phyloP scores from a whole-genome alignment of 2,888 invertebrate genomes.

The Herminia tarsipennalis region DNA sequence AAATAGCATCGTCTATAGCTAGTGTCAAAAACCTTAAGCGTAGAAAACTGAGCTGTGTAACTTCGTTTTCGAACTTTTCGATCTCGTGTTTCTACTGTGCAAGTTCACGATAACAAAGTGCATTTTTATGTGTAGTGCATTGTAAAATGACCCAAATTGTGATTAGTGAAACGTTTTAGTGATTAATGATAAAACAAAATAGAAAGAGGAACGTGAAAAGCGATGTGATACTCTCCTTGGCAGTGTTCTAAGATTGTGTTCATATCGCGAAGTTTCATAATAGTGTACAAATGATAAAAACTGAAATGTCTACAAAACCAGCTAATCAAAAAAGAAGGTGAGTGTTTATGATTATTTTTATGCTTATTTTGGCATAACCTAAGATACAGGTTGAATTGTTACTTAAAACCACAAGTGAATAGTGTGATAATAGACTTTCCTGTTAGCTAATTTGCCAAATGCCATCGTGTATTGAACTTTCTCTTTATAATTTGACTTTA shows the following conservation, averaged over 20 bases:
- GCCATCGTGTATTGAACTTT: constrained; percentile 49
- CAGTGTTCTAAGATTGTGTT: constrained; percentile 86
- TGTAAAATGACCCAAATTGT: constrained; percentile 81
- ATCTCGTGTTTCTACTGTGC: constrained; percentile 70
- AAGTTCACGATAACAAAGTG: constrained; percentile 79
- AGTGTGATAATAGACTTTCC: constrained; percentile 42
- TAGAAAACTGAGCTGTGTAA: constrained; percentile 38
- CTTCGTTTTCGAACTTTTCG: constrained; percentile 51
- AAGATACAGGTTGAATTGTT: constrained; percentile 1
- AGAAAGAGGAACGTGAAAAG: constrained; percentile 64
- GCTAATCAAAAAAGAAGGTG: constrained; percentile 91
- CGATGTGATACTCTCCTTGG: constrained; percentile 85
- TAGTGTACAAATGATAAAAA: constrained; percentile 67
- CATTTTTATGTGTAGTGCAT: constrained; percentile 75
- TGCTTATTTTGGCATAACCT: constrained; percentile 23
- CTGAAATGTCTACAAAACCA: constrained; percentile 80
- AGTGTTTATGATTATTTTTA: constrained; percentile 51
- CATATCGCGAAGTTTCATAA: constrained; percentile 79
- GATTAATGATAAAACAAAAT: constrained; percentile 59
- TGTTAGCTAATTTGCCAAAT: constrained; percentile 33
- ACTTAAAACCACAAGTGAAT: constrained; percentile 1
- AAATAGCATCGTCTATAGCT: neutral
- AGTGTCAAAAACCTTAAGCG: constrained; percentile 10
- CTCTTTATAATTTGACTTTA: constrained; percentile 37
- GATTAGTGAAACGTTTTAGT: constrained; percentile 67